A percentile compares a stretch with the other conserved stretches of the same genome.
These are phyloP conservation scores for Harpegnathos saltator DNA, from an alignment of 1,140 invertebrate species.

Conservation along the genomic window DNA sequence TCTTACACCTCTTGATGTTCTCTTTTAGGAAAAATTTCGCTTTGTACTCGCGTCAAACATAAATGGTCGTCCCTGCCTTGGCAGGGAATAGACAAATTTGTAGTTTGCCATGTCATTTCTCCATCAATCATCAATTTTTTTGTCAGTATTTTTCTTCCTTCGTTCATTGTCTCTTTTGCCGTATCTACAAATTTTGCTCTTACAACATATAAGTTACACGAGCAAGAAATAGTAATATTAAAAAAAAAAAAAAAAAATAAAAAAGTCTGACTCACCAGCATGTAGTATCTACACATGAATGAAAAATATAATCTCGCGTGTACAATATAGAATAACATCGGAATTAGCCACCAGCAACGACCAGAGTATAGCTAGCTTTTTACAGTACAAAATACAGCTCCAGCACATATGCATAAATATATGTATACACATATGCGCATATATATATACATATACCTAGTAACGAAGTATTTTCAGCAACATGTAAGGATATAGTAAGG, in stretches of 20 bases:
- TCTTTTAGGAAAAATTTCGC: conserved; percentile 58
- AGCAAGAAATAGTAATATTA: conserved; percentile 2
- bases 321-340: conserved; percentile 73
- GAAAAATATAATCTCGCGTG: conserved; percentile 70
- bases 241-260: too few species aligned
- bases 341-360: conserved; percentile 85
- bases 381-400: conserved; percentile 85
- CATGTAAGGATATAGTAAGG: conserved; percentile 81
- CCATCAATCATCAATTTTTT: neutral
- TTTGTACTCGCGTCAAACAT: conserved; percentile 68
- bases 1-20: conserved; percentile 20
- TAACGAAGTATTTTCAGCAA: conserved; percentile 80
- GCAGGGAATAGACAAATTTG: conserved; percentile 11
- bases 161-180: conserved; percentile 15
- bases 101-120: conserved; percentile 7
- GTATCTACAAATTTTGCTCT: conserved; percentile 78
- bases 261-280: conserved; percentile 47
- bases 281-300: conserved; percentile 70
- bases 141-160: too few species aligned
- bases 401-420: conserved; percentile 78
- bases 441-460: conserved; percentile 80
- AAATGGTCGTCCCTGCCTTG: conserved; percentile 29
- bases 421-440: conserved; percentile 77
- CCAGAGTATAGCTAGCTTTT: conserved; percentile 86
- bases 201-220: conserved; percentile 60